Evolutionary conservation across 2,797 vertebrate genomes (phyloP), one percentile per base, ranked within the genome.

Genomic region (Sebastes steindachneri): DNA sequence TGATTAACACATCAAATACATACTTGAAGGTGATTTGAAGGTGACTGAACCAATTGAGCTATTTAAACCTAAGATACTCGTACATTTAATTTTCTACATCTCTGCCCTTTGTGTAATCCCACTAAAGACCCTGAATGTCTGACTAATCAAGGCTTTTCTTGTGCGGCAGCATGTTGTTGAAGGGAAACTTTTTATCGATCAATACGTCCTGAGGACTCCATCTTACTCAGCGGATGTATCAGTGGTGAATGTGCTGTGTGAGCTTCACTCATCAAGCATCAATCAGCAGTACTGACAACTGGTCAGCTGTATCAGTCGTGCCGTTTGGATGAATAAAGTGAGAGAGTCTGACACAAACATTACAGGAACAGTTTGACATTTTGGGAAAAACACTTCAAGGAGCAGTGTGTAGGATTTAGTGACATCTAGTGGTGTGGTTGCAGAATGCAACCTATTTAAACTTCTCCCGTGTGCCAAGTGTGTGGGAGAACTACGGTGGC

Each of bases 211-310:
- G 57, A 85, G 60, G 60, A 33, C 51, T 77, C n/a, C 17, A 37
- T 71, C 72, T 69, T 68, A 82, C 72, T 90, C 90, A 89, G 93
- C 81, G 7, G 45, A 77, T 21, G 21, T 41, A 35, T 70, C 31
- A 19, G 63, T 21, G 41, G 23, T 55, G 55, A 85, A 12, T 78
- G 68, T 89, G 91, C 89, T 72, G 84, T 5, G 76, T 82, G 68
- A 73, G 82, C 79, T 53, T 73, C 78, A 48, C 48, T 72, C 26
- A 67, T 76, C 21, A 55, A 29, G 45, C 60, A 11, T 45, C 54
- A 57, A 63, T 88, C 82, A 73, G 73, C 80, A 59, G 58, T 9
- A 53, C 21, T 33, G 51, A 71, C 51, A 59, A 1, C 41, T 4
- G n/a, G 48, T 68, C 60, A 60, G 3, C 26, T 28, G n/a, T 55